Evolutionary conservation across 2,888 invertebrate species (phyloP).

Genomic region (Drosophila maculinotata): DNA sequence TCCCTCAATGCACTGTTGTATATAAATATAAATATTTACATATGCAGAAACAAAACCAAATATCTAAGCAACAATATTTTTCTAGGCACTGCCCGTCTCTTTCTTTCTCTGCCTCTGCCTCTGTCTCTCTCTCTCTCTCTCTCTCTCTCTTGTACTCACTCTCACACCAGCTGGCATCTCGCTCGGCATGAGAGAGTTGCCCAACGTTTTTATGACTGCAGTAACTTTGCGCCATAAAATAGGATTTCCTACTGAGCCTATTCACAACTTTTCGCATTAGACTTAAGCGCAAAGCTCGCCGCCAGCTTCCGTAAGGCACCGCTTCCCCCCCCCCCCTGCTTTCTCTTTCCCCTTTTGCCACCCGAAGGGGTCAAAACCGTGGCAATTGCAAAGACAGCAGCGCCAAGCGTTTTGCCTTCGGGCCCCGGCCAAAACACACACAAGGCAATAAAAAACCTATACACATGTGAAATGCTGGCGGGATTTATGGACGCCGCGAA

Average conservation of each 20-base stretch:
- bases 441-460: constrained; percentile 72
- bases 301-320: constrained; percentile 44
- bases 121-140: neutral
- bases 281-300: constrained; percentile 81
- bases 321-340: neutral
- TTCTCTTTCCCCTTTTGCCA: constrained; percentile 4
- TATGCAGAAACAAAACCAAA: constrained; percentile 37
- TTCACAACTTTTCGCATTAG: constrained; percentile 81
- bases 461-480: constrained; percentile 76
- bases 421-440: constrained; percentile 31
- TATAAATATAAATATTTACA: constrained; percentile 44
- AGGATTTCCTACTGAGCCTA: constrained; percentile 81
- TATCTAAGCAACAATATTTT: constrained; percentile 36
- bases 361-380: constrained; percentile 49
- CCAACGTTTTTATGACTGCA: constrained; percentile 79
- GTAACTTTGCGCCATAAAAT: constrained; percentile 79
- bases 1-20: neutral
- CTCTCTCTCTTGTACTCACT: neutral
- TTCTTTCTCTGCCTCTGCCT: no score
- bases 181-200: constrained; percentile 22
- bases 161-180: neutral
- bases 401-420: constrained; percentile 48
- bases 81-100: neutral
- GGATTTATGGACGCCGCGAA: constrained; percentile 72
- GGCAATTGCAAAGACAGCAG: constrained; percentile 64